These are phyloP conservation scores for Periophthalmus modestus DNA, from an alignment of 2,113 vertebrate species.

Conservation along the genomic window DNA sequence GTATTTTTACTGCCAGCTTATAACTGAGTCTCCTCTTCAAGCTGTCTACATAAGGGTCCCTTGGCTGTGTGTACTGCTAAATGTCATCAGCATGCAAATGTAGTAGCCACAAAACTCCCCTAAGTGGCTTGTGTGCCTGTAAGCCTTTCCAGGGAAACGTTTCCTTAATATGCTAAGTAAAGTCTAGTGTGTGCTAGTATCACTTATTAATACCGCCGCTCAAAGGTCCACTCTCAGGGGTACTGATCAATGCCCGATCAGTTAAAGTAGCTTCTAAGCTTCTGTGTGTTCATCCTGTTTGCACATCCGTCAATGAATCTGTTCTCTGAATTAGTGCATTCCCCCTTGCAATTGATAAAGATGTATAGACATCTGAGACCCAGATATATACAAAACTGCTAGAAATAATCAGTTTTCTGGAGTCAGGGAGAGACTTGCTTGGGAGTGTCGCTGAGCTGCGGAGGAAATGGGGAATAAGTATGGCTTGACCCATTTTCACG, in stretches of 20 bases:
- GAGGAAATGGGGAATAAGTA: constrained; percentile 8
- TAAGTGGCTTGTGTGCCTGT: constrained; percentile 55
- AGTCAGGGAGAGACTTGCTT: not conserved
- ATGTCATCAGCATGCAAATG: constrained; percentile 63
- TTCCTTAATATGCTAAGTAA: constrained; percentile 65
- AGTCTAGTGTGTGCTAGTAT: constrained; percentile 51
- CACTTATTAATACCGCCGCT: constrained; percentile 64
- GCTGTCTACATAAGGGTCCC: constrained; percentile 58
- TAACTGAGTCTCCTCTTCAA: constrained; percentile 38
- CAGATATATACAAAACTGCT: not conserved
- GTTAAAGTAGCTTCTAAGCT: constrained; percentile 36
- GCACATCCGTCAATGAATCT: constrained; percentile 11
- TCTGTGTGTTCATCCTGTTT: constrained; percentile 13
- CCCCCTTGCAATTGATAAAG: not conserved
- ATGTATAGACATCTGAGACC: no score
- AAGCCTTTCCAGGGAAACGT: constrained; percentile 49
- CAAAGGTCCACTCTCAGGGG: constrained; percentile 47
- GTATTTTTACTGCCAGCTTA: constrained; percentile 45
- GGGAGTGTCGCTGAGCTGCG: constrained; percentile 4
- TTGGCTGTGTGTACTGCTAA: constrained; percentile 44
- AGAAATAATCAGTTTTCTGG: constrained; percentile 7
- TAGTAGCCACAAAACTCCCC: constrained; percentile 49
- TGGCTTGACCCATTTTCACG: constrained; percentile 13
- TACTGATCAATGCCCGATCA: constrained; percentile 62
- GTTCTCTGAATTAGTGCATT: constrained; percentile 4